phyloP scores from a whole-genome alignment of 2,113 vertebrate genomes.

The Dromiciops gliroides region DNA sequence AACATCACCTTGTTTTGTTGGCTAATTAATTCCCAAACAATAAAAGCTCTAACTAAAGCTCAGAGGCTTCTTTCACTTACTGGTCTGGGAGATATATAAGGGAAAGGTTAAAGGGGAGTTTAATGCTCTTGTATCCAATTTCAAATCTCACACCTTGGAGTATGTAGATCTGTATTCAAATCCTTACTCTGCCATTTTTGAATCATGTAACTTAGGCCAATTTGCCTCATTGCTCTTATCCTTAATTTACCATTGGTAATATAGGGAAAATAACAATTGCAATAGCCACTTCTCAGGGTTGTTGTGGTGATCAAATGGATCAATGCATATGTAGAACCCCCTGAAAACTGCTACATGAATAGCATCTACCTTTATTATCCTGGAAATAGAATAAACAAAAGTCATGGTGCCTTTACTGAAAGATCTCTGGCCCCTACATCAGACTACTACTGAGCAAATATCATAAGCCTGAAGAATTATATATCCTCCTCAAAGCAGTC shows the following conservation, averaged over 20 bases:
- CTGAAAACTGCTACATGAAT: neutral
- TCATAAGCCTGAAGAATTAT: too few relatives aligned
- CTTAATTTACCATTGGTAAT: neutral
- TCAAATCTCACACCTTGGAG: too few relatives aligned
- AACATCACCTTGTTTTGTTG: too few relatives aligned
- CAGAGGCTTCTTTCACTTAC: too few relatives aligned
- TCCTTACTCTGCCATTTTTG: neutral
- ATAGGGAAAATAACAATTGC: neutral
- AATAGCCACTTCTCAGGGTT: too few relatives aligned
- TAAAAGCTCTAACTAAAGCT: too few relatives aligned
- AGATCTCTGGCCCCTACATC: neutral
- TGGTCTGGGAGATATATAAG: too few relatives aligned
- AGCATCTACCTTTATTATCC: neutral
- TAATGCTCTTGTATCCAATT: too few relatives aligned
- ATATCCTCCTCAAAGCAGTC: neutral
- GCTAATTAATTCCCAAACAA: too few relatives aligned
- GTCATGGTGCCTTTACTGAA: neutral
- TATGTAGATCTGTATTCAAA: neutral
- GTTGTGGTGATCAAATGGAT: too few relatives aligned
- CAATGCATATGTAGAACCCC: neutral
- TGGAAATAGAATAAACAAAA: neutral
- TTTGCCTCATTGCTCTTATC: neutral
- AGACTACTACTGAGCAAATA: neutral
- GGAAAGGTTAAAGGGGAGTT: too few relatives aligned
- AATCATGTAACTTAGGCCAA: neutral